phyloP scores from a whole-genome alignment of 2,113 vertebrate species.

The Furnarius figulus region DNA sequence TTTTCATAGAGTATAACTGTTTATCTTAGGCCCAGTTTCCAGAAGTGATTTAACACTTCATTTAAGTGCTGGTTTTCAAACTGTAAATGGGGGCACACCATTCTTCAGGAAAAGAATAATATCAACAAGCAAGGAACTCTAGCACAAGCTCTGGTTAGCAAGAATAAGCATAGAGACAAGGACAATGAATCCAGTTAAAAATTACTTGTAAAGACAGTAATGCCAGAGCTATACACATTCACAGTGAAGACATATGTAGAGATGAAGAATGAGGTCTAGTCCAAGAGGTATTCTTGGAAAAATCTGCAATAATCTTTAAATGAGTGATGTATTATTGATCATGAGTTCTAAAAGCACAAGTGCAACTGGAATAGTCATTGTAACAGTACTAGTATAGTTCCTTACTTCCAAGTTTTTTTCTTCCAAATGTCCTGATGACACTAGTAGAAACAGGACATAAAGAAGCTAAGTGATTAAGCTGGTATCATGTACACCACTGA shows the following conservation, averaged over 20 bases:
- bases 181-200: not conserved
- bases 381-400: not conserved
- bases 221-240: not conserved
- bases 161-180: not conserved
- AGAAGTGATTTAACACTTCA: conserved; percentile 55
- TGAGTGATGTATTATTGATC: not conserved
- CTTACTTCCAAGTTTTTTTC: not conserved
- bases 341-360: not conserved
- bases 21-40: conserved; percentile 48
- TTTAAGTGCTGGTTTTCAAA: conserved; percentile 52
- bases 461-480: not conserved
- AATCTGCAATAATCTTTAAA: not conserved
- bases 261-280: not conserved
- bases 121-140: not conserved
- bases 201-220: not conserved
- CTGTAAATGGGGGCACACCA: conserved; percentile 9
- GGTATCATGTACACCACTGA: not conserved
- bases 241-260: not conserved
- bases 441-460: not conserved
- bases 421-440: not conserved
- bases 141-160: not conserved
- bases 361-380: not conserved
- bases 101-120: not conserved
- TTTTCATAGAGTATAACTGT: conserved; percentile 36
- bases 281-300: not conserved